phyloP scores from a whole-genome alignment of 2,797 vertebrate species.

The Pyrocephalus nanus region DNA sequence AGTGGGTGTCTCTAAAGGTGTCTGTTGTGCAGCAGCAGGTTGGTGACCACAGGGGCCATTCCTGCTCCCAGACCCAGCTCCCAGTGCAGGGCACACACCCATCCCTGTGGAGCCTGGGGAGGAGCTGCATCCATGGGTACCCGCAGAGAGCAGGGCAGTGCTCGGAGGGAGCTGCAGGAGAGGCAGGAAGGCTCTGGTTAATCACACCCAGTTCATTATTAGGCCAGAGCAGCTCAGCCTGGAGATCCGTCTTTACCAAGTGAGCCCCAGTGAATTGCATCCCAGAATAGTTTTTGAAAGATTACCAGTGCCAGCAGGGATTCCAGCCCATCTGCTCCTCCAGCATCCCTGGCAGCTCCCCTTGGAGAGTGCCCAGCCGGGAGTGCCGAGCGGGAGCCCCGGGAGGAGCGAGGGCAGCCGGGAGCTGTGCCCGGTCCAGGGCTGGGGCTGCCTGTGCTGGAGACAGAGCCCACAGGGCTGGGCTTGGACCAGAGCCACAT shows the following conservation, averaged over 20 bases:
- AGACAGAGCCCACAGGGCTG: fast-evolving
- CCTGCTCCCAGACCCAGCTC: not conserved
- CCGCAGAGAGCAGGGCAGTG: not conserved
- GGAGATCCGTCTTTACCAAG: not conserved
- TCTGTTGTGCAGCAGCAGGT: not conserved
- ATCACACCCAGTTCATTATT: not conserved
- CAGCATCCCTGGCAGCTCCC: not conserved
- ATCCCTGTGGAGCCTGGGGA: not conserved
- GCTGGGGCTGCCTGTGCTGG: not conserved
- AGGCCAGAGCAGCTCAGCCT: not conserved
- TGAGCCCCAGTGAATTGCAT: not conserved
- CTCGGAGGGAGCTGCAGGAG: not conserved
- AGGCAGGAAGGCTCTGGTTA: not conserved
- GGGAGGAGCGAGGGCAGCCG: not conserved
- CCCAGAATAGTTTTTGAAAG: not conserved
- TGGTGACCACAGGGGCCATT: not conserved
- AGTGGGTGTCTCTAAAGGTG: not conserved
- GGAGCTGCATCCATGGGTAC: not conserved
- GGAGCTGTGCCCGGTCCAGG: not conserved
- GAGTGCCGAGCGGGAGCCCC: not conserved
- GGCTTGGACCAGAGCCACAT: not conserved
- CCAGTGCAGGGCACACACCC: fast-evolving
- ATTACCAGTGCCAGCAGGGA: not conserved
- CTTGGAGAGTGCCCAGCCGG: not conserved
- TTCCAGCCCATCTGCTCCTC: conserved; percentile 1